A percentile compares a stretch with the other conserved stretches of the same genome.
These are phyloP conservation scores for Ferdinandea cuprea DNA, from an alignment of 2,888 invertebrate species.

Conservation along the genomic window DNA sequence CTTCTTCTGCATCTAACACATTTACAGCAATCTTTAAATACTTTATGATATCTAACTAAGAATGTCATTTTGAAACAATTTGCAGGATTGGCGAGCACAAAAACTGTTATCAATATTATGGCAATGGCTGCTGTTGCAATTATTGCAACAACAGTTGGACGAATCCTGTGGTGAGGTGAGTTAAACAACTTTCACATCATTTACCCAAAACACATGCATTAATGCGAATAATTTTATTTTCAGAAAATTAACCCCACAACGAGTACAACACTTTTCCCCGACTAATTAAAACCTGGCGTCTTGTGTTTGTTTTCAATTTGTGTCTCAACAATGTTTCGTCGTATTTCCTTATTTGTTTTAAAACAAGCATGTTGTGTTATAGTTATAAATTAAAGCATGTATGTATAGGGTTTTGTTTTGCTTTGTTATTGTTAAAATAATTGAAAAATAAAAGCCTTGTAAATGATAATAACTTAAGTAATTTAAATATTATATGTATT, in stretches of 20 bases:
- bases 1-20: too few relatives aligned
- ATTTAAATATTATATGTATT: slow-evolving; percentile 38
- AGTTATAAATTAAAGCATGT: slow-evolving; percentile 34
- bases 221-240: slow-evolving; percentile 6
- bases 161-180: slow-evolving; percentile 80
- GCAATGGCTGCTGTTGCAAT: slow-evolving; percentile 77
- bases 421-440: slow-evolving; percentile 22
- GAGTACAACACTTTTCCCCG: not conserved
- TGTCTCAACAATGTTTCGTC: not conserved
- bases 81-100: slow-evolving; percentile 47
- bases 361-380: slow-evolving; percentile 55
- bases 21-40: too few relatives aligned
- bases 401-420: slow-evolving; percentile 35
- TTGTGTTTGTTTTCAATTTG: not conserved
- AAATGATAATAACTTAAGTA: slow-evolving; percentile 41
- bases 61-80: slow-evolving; percentile 15
- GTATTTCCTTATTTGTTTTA: slow-evolving; percentile 15
- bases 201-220: too few relatives aligned
- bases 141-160: slow-evolving; percentile 76
- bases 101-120: slow-evolving; percentile 76
- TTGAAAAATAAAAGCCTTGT: not conserved
- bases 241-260: slow-evolving; percentile 1
- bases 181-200: slow-evolving; percentile 1
- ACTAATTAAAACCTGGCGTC: slow-evolving; percentile 6
- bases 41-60: not conserved